Base-by-base conservation (phyloP, 2,888 invertebrate species). In the Suillia variegata region DNA sequence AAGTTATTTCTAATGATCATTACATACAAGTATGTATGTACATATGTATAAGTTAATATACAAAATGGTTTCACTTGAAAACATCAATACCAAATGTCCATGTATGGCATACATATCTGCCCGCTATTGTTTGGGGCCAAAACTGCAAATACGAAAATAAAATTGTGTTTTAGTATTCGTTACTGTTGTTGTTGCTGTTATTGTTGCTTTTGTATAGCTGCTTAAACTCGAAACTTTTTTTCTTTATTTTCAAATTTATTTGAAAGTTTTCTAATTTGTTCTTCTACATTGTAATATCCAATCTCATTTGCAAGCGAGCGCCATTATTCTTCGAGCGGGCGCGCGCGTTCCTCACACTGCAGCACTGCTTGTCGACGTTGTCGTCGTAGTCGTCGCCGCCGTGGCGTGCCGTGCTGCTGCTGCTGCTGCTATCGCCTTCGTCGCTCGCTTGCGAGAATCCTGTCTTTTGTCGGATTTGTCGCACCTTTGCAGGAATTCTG, bases 191-290 rank as follows among this genome's bases (percentile, higher is more conserved):
- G n/a, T n/a, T n/a, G n/a, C n/a, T n/a, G n/a, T n/a, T 10, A 26
- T 6, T 5, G 10, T 26, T 26, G 10, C 26, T 26, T 26, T 26
- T 26, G 26, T 10, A 10, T 26, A 26, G 26, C 26, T 26, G 26
- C 26, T 26, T 26, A 26, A 26, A 10, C 26, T 26, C 10, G 26
- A 26, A 10, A 10, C 6, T 38, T 38, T n/a, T 31, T 6, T 31
- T 6, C 38, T 13, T 38, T 38, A 69, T 70, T 72, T 74, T 70
- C 66, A 76, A 70, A 71, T 76, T 74, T 75, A 73, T 71, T 73
- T 69, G 70, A 70, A 76, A 76, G 74, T 76, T 76, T 76, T 76
- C 71, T 76, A 76, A 76, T 76, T 76, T 76, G 75, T 75, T 74
- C 70, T 75, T 71, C 70, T 74, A 69, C 70, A 71, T 75, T 73